Percentiles rank a stretch among this genome's conserved stretches.
These are phyloP conservation scores for Noctuana brunneofusca DNA, from an alignment of 2,888 invertebrate genomes.

Conservation along the genomic window DNA sequence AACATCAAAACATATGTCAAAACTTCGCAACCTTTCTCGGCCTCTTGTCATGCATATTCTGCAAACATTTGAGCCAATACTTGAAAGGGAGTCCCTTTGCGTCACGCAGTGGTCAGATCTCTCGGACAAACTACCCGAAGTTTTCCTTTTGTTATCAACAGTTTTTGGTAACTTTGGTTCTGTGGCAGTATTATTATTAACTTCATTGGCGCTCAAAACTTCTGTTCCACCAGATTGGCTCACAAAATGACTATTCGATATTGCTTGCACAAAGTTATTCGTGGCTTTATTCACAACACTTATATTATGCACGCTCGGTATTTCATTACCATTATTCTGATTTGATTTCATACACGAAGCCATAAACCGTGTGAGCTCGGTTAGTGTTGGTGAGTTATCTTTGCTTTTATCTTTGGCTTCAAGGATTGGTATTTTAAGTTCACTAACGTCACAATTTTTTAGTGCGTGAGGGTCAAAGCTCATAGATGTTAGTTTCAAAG, in stretches of 20 bases:
- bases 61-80: constrained; percentile 84
- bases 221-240: constrained; percentile 30
- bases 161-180: constrained; percentile 58
- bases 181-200: constrained; percentile 53
- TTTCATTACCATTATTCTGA: constrained; percentile 45
- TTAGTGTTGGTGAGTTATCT: constrained; percentile 54
- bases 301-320: constrained; percentile 51
- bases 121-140: constrained; percentile 59
- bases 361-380: constrained; percentile 70
- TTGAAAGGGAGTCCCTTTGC: constrained; percentile 72
- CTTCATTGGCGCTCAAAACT: constrained; percentile 51
- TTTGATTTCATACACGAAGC: constrained; percentile 67
- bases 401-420: constrained; percentile 46
- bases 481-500: constrained; percentile 60
- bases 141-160: constrained; percentile 60
- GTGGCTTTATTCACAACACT: constrained; percentile 44
- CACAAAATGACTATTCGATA: constrained; percentile 49
- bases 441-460: constrained; percentile 52
- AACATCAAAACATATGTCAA: constrained; percentile 35
- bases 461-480: constrained; percentile 52
- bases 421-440: constrained; percentile 58
- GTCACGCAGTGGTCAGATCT: constrained; percentile 61
- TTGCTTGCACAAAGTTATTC: constrained; percentile 45
- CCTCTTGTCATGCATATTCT: constrained; percentile 85
- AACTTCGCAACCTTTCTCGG: constrained; percentile 61